phyloP scores from a whole-genome alignment of 2,113 vertebrate genomes.

The Brachirus orientalis region DNA sequence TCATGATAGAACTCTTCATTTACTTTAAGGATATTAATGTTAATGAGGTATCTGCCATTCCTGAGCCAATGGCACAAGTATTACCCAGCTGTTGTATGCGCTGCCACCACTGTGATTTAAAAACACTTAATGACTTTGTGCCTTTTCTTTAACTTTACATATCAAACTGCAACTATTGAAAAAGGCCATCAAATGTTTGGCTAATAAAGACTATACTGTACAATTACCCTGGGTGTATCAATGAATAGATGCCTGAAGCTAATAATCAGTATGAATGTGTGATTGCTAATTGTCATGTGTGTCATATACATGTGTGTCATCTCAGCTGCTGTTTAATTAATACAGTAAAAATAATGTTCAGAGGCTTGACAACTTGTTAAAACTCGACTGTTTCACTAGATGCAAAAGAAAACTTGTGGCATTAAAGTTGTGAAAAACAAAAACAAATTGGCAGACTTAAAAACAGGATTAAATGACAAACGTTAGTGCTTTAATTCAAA shows the following conservation, averaged over 20 bases:
- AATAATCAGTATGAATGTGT: neutral
- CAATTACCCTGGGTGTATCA: constrained; percentile 14
- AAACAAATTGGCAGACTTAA: too few species aligned
- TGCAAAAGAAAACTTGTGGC: too few species aligned
- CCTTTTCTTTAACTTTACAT: constrained; percentile 54
- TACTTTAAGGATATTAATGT: constrained; percentile 19
- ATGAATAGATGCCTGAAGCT: neutral
- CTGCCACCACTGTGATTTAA: constrained; percentile 51
- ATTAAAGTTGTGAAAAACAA: too few species aligned
- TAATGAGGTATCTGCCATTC: constrained; percentile 55
- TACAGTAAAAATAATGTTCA: too few species aligned
- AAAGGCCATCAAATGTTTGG: constrained; percentile 33
- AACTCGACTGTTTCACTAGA: too few species aligned
- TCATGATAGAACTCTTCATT: constrained; percentile 26
- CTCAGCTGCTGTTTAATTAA: too few species aligned
- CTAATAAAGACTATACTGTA: constrained; percentile 54
- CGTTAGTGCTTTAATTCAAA: too few species aligned
- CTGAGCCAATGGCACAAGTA: constrained; percentile 63
- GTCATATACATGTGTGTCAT: too few species aligned
- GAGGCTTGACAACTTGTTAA: too few species aligned
- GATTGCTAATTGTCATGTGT: too few species aligned
- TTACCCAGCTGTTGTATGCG: constrained; percentile 46
- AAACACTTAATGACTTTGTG: constrained; percentile 48
- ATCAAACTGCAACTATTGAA: constrained; percentile 39
- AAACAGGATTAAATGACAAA: too few species aligned